These are phyloP conservation scores for Diarsia rubi DNA, from an alignment of 2,888 invertebrate species.

Conservation along the genomic window DNA sequence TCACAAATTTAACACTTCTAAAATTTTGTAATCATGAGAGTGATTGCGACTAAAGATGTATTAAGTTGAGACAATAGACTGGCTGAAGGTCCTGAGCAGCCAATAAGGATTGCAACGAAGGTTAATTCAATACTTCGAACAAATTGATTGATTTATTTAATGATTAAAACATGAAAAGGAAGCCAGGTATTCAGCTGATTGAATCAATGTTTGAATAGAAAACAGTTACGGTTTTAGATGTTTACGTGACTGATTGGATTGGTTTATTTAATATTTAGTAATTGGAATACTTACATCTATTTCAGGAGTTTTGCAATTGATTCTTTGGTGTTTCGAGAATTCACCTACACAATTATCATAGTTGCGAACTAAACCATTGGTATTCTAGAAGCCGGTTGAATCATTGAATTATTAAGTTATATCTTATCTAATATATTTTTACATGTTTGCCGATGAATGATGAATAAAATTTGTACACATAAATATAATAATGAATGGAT, in stretches of 20 bases:
- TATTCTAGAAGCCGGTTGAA: conserved; percentile 9
- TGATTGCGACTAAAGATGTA: conserved; percentile 51
- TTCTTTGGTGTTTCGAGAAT: conserved; percentile 14
- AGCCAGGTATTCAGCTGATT: conserved; percentile 43
- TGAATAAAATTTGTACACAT: conserved; percentile 5
- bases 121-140: conserved; percentile 58
- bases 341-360: not conserved
- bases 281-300: conserved; percentile 30
- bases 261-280: conserved; percentile 17
- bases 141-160: conserved; percentile 58
- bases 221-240: conserved; percentile 17
- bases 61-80: conserved; percentile 51
- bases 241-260: conserved; percentile 35
- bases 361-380: not conserved
- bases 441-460: conserved; percentile 11
- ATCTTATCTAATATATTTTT: conserved; percentile 25
- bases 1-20: not conserved
- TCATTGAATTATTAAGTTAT: conserved; percentile 14
- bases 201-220: conserved; percentile 25
- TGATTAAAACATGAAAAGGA: conserved; percentile 53
- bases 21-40: conserved; percentile 25
- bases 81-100: conserved; percentile 55
- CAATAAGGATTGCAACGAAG: conserved; percentile 62
- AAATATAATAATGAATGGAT: conserved; percentile 22
- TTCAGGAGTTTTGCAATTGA: conserved; percentile 27